These are phyloP conservation scores for Cyprinella venusta DNA, from an alignment of 2,797 vertebrate genomes.

Conservation along the genomic window DNA sequence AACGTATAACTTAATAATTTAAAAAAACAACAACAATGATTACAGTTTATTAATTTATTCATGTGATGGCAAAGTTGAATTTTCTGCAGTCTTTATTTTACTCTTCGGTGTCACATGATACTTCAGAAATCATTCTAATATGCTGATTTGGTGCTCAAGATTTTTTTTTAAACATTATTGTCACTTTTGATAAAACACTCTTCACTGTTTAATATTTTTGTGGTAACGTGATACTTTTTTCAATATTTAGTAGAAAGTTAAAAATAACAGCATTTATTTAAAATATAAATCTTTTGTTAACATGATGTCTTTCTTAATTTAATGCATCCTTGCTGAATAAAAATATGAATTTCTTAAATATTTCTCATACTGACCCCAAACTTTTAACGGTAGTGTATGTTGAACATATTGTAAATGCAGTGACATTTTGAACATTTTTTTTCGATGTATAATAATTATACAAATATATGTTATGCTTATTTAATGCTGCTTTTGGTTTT, in stretches of 20 bases:
- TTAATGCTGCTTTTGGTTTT: too few relatives aligned
- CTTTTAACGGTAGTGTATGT: background rate
- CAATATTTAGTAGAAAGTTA: background rate
- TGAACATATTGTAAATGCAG: background rate
- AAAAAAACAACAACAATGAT: too few relatives aligned
- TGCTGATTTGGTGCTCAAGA: background rate
- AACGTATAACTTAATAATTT: background rate
- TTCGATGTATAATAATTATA: too few relatives aligned
- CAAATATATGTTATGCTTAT: too few relatives aligned
- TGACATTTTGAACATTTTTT: background rate
- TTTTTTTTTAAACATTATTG: too few relatives aligned
- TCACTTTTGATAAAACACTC: background rate
- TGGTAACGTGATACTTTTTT: background rate
- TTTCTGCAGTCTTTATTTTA: background rate
- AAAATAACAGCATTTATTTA: too few relatives aligned
- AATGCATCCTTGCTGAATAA: background rate
- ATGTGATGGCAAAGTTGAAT: background rate
- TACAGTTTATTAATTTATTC: background rate
- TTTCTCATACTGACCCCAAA: background rate
- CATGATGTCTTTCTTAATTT: background rate
- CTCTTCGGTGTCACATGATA: background rate
- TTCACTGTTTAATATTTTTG: background rate
- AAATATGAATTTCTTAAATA: background rate
- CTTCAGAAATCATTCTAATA: background rate
- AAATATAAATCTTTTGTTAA: background rate